Percentiles rank a stretch among this genome's conserved stretches.
Conservation (phyloP, 2,797 vertebrate genomes). For the Crenichthys baileyi region DNA sequence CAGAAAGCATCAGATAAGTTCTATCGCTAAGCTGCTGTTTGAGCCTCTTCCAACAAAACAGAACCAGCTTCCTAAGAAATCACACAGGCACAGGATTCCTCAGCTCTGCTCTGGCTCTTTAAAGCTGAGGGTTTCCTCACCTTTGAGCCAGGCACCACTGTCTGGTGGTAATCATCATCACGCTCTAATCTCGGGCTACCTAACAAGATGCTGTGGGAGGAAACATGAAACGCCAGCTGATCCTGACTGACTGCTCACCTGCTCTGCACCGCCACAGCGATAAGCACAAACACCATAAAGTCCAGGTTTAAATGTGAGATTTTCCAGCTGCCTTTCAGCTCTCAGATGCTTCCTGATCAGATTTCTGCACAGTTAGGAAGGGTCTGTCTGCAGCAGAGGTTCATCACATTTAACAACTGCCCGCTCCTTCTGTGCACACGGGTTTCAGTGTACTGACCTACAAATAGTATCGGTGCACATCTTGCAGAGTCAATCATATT, state of each 20-base stretch:
- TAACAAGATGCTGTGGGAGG: background rate
- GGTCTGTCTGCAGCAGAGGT: background rate
- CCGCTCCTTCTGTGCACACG: background rate
- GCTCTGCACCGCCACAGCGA: background rate
- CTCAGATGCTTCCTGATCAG: background rate
- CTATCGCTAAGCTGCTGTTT: background rate
- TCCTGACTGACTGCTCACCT: slow-evolving; percentile 1
- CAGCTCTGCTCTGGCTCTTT: background rate
- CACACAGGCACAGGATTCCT: background rate
- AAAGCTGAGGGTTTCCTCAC: background rate
- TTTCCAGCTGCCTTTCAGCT: background rate
- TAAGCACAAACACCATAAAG: background rate
- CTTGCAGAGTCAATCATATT: background rate
- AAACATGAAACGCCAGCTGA: background rate
- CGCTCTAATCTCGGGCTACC: background rate
- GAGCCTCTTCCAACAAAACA: background rate
- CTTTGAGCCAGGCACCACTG: background rate
- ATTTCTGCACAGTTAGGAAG: background rate
- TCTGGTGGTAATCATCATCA: background rate
- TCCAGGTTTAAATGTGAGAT: background rate
- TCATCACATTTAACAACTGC: background rate
- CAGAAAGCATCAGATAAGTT: background rate
- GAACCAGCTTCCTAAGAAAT: background rate
- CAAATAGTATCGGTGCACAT: background rate
- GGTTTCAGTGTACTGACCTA: background rate